Percentiles rank a stretch among this genome's conserved stretches.
phyloP scores from a whole-genome alignment of 1,140 invertebrate species.

The Drosophila tropicalis region DNA sequence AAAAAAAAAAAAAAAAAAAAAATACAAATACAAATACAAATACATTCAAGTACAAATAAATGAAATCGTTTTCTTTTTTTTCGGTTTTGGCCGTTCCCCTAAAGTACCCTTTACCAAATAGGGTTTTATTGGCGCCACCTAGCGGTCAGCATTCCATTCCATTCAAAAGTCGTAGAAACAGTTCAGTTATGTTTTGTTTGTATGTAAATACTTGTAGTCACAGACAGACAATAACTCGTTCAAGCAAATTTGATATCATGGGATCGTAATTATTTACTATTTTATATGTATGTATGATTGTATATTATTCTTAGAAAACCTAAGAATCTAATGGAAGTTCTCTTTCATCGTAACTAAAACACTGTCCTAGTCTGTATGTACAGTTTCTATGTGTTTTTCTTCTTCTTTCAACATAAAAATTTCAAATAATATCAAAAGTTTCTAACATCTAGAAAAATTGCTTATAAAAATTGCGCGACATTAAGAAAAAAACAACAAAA shows the following conservation, averaged over 20 bases:
- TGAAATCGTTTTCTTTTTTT: neutral
- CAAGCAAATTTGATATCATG: no score
- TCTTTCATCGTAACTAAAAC: slow-evolving; percentile 18
- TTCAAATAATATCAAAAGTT: slow-evolving; percentile 62
- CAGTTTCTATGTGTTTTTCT: slow-evolving; percentile 37
- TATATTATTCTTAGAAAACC: neutral
- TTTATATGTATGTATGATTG: no score
- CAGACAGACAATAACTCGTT: no score
- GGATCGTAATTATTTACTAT: no score
- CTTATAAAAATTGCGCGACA: slow-evolving; percentile 74
- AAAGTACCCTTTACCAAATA: neutral
- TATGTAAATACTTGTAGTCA: no score
- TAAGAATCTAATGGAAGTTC: slow-evolving; percentile 41
- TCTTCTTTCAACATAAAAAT: slow-evolving; percentile 31
- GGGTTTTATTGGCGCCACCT: neutral
- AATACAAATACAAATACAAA: no score
- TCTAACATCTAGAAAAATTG: slow-evolving; percentile 76
- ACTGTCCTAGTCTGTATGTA: slow-evolving; percentile 51
- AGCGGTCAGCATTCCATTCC: no score
- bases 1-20: slow-evolving; percentile 21
- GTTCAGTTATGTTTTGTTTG: no score
- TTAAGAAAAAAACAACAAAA: slow-evolving; percentile 25
- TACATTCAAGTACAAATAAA: neutral
- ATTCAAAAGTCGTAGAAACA: no score
- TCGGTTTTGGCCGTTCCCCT: neutral